Evolutionary conservation across 1,140 invertebrate species (phyloP), one percentile per base, ranked within the genome.

Genomic region (Acromyrmex echinatior): DNA sequence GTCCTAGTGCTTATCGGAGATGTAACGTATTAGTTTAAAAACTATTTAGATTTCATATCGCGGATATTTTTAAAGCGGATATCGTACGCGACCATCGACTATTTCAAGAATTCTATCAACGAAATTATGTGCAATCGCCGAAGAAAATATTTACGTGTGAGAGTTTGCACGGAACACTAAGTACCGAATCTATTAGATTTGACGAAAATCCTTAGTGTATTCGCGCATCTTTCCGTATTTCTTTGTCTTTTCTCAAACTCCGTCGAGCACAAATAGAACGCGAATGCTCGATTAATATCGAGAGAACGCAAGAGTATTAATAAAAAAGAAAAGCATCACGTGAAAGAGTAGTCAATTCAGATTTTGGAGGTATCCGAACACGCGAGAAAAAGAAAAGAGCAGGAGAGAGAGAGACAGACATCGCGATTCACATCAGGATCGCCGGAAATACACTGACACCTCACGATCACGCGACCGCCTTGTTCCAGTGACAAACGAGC

Each of bases 361-460:
- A 68, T 45, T 63, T 0, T 28, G 21, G 14, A 31, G 62, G 16
- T 65, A 45, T 10, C 25, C 49, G 35, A 21, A 21, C 9, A 12
- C 35, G 18, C 31, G 35, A 35, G 31, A 35, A 7, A 66, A 9
- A 58, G 2, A 18, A 35, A 31, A 35, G 2, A 62, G 25, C 63
- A 25, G 21, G 10, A 14, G 21, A 21, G 18, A 35, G 31, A 39
- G 3, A 60, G 25, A 39, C 18, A 14, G 58, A n/a, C 14, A 66
- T 45, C 68, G 21, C 80, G 56, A 25, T 63, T 68, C 16, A 31
- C n/a, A 12, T 16, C 62, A 51, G 58, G 63, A 88, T 81, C 56
- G 51, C 53, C 21, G n/a, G 49, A n/a, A 31, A 62, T 56, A 90
- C 81, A 88, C 86, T 88, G 89, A 77, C 90, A 88, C 65, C 56